Conservation (phyloP, 2,113 vertebrate genomes). For the Ramphastos sulfuratus region DNA sequence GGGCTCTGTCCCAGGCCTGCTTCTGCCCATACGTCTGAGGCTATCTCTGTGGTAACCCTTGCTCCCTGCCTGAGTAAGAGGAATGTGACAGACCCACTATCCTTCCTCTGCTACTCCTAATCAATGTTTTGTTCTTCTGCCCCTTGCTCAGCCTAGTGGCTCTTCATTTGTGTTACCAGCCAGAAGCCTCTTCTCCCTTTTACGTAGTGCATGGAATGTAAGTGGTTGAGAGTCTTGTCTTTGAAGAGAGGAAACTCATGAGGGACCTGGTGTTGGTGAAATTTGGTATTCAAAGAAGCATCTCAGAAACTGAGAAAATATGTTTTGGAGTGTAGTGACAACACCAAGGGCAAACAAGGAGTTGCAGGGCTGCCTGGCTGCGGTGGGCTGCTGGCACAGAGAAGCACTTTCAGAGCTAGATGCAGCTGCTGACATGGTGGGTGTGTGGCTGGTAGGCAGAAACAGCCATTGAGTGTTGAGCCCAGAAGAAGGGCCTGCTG, state of each 20-base stretch:
- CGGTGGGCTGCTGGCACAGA: not conserved
- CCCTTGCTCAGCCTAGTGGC: not conserved
- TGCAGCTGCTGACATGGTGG: fast-evolving
- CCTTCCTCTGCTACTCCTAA: not conserved
- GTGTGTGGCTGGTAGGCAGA: not conserved
- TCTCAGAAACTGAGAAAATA: not conserved
- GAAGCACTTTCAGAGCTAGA: not conserved
- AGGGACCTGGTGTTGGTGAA: not conserved
- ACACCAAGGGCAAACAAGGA: not conserved
- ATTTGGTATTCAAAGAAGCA: not conserved
- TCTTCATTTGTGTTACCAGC: not conserved
- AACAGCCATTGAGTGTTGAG: not conserved
- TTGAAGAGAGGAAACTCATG: not conserved
- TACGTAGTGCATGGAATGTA: not conserved
- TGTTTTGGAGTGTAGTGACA: not conserved
- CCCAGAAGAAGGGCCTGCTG: not conserved
- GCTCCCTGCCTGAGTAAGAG: not conserved
- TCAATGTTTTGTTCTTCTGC: not conserved
- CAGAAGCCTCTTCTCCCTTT: not conserved
- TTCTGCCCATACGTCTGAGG: not conserved
- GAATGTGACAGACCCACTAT: fast-evolving
- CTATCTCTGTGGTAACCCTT: not conserved
- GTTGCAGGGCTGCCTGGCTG: not conserved
- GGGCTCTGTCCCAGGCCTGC: not conserved
- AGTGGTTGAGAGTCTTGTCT: not conserved